A percentile compares a stretch with the other conserved stretches of the same genome.
Conservation (phyloP, 2,797 vertebrate genomes). For the Thamnophis elegans region DNA sequence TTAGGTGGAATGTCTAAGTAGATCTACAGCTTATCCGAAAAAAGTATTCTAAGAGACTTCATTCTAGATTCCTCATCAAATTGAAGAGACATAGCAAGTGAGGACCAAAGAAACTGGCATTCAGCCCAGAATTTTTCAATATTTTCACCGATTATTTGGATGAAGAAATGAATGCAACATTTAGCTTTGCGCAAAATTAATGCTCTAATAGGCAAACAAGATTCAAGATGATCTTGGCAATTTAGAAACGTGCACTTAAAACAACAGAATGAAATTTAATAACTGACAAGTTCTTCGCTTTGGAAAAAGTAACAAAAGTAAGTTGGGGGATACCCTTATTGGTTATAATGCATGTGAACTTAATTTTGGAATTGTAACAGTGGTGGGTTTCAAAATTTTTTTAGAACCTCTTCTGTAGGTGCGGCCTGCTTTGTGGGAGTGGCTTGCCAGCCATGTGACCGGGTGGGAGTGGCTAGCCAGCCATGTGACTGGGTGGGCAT, state of each 20-base stretch:
- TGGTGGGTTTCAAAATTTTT: too few relatives aligned
- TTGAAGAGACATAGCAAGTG: background rate
- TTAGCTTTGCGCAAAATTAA: background rate
- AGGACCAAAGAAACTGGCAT: background rate
- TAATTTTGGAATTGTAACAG: background rate
- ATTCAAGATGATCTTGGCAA: background rate
- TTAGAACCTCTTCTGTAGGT: too few relatives aligned
- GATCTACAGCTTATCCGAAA: background rate
- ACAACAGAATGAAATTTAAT: background rate
- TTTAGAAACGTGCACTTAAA: background rate
- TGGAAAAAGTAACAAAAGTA: background rate
- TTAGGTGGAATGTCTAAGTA: background rate
- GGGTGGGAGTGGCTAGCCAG: too few relatives aligned
- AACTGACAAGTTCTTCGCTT: background rate
- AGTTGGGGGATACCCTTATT: background rate
- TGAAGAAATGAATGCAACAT: background rate
- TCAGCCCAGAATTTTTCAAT: background rate
- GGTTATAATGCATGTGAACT: background rate
- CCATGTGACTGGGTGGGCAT: too few relatives aligned
- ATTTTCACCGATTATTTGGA: background rate
- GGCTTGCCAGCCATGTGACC: too few relatives aligned
- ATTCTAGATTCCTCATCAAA: background rate
- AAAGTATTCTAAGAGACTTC: background rate
- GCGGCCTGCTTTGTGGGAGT: too few relatives aligned
- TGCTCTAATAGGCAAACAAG: background rate